These are phyloP conservation scores for Mesoligia furuncula DNA, from an alignment of 2,888 invertebrate genomes.

Conservation along the genomic window DNA sequence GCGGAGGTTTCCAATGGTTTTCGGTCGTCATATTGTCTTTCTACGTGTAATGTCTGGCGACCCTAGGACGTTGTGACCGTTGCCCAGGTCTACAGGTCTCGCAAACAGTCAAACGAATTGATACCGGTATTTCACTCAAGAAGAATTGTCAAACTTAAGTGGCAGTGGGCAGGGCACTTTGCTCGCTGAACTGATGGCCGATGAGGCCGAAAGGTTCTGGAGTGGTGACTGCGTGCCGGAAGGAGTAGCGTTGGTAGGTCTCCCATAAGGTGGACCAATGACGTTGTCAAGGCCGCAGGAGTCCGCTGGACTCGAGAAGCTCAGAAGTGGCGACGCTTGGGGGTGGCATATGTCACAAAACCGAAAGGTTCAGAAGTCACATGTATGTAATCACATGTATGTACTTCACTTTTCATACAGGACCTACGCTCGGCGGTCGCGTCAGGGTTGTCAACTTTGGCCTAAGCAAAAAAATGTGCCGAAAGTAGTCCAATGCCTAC, in stretches of 20 bases:
- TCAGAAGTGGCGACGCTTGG: background rate
- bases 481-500: too few relatives aligned
- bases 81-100: too few relatives aligned
- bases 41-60: background rate
- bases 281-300: background rate
- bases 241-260: background rate
- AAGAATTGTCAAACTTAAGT: background rate
- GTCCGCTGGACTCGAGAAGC: too few relatives aligned
- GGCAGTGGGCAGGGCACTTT: background rate
- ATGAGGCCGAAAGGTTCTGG: background rate
- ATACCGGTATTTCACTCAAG: background rate
- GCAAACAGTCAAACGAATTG: background rate
- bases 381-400: too few relatives aligned
- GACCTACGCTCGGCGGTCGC: too few relatives aligned
- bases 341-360: background rate
- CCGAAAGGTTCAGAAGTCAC: too few relatives aligned
- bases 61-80: background rate
- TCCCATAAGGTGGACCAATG: background rate
- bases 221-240: background rate
- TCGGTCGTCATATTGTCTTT: background rate
- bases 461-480: too few relatives aligned
- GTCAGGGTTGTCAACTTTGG: too few relatives aligned
- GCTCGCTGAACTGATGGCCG: background rate
- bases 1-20: background rate
- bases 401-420: too few relatives aligned